A percentile compares a stretch with the other conserved stretches of the same genome.
These are phyloP conservation scores for Periphyllus acericola DNA, from an alignment of 2,888 invertebrate species.

Conservation along the genomic window DNA sequence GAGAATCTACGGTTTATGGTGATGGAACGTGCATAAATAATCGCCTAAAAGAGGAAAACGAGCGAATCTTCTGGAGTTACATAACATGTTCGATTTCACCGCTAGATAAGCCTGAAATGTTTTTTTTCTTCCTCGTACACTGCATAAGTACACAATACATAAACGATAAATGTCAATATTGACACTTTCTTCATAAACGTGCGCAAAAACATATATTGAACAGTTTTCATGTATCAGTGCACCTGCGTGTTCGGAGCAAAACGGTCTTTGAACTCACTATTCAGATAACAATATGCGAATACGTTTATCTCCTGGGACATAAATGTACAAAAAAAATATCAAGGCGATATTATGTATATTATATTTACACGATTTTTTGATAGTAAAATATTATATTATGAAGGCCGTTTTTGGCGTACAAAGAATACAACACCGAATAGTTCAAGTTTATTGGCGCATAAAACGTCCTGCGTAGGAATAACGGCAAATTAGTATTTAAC, in stretches of 20 bases:
- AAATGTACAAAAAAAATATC: not conserved
- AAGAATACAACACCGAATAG: not conserved
- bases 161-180: not conserved
- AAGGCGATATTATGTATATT: not conserved
- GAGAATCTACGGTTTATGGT: slow-evolving; percentile 16
- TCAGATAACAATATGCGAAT: not conserved
- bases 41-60: slow-evolving; percentile 4
- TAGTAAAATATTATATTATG: not conserved
- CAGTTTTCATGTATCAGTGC: not conserved
- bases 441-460: not conserved
- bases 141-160: not conserved
- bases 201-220: not conserved
- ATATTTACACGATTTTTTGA: not conserved
- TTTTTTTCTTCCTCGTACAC: not conserved
- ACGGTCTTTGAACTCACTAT: slow-evolving; percentile 5
- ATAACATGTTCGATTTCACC: slow-evolving; percentile 44
- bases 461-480: not conserved
- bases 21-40: not conserved
- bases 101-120: not conserved
- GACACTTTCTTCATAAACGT: not conserved
- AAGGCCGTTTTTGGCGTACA: not conserved
- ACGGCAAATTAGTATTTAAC: not conserved
- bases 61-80: slow-evolving; percentile 25
- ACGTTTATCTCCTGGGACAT: not conserved
- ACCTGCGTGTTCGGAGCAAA: not conserved